Conservation (phyloP, 37 sponge, comb jelly and placozoan species). For the Dysidea cf. avara region DNA sequence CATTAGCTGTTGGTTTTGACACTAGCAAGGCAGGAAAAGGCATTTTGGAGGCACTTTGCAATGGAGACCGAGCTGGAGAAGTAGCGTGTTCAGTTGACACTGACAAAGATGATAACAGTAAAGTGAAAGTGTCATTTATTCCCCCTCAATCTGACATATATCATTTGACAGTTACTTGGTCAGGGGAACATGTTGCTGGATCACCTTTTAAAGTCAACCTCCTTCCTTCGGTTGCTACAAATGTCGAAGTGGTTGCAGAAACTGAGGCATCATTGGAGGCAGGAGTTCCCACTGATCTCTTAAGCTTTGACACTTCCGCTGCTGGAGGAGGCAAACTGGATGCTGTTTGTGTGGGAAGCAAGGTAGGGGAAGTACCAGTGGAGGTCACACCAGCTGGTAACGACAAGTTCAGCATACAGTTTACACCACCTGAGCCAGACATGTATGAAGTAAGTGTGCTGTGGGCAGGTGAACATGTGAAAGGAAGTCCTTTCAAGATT, state of each 20-base stretch:
- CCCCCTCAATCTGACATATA: constrained; percentile 50
- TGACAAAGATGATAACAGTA: background rate
- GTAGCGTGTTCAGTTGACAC: constrained; percentile 21
- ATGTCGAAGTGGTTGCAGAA: constrained; percentile 35
- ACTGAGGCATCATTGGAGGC: constrained; percentile 25
- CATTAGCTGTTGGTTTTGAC: constrained; percentile 22
- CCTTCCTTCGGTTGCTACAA: constrained; percentile 25
- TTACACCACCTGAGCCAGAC: constrained; percentile 17
- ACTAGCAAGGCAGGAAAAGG: constrained; percentile 45
- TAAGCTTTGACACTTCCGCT: constrained; percentile 36
- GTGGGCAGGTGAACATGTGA: constrained; percentile 26
- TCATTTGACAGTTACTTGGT: constrained; percentile 35
- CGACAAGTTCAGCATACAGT: constrained; percentile 2
- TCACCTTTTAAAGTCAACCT: constrained; percentile 62
- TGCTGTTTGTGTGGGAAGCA: constrained; percentile 18
- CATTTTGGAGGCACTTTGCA: constrained; percentile 34
- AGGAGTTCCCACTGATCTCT: constrained; percentile 31
- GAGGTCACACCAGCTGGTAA: background rate
- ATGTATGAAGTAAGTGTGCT: constrained; percentile 26
- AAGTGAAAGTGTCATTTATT: constrained; percentile 25
- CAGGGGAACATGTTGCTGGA: constrained; percentile 25
- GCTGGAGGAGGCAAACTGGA: constrained; percentile 39
- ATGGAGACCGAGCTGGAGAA: constrained; percentile 26
- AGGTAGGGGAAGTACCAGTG: constrained; percentile 23
- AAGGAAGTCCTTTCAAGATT: constrained; percentile 47